Percentiles rank a stretch among this genome's conserved stretches.
phyloP scores from a whole-genome alignment of 2,888 invertebrate genomes.

The Limnephilus lunatus region DNA sequence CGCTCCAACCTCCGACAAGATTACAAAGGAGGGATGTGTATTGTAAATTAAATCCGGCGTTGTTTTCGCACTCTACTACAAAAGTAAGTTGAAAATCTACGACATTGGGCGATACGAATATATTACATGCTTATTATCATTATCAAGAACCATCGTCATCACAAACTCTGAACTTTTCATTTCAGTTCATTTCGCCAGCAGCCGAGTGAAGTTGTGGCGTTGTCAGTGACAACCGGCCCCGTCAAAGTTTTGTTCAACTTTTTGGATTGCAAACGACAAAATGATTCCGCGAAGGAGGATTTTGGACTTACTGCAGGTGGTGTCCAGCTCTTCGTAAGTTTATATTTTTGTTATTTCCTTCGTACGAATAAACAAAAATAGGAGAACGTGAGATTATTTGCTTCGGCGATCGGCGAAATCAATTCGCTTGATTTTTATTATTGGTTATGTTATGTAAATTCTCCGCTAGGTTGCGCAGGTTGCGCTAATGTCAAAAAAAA shows the following conservation, averaged over 20 bases:
- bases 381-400: background rate
- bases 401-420: background rate
- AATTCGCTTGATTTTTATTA: background rate
- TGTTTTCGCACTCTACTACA: constrained; percentile 18
- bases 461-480: constrained; percentile 23
- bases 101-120: constrained; percentile 20
- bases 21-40: background rate
- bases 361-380: constrained; percentile 34
- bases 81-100: background rate
- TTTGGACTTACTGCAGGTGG: constrained; percentile 81
- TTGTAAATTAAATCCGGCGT: background rate
- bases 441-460: background rate
- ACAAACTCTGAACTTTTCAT: constrained; percentile 10
- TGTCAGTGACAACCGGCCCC: constrained; percentile 9
- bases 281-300: constrained; percentile 76
- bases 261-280: background rate
- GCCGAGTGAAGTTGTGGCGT: constrained; percentile 13
- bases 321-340: constrained; percentile 84
- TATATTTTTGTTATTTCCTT: background rate
- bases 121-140: background rate
- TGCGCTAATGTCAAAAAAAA: background rate
- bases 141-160: background rate
- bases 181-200: constrained; percentile 18
- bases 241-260: constrained; percentile 4
- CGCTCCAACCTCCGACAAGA: background rate